A percentile compares a stretch with the other conserved stretches of the same genome.
phyloP scores from a whole-genome alignment of 2,888 invertebrate genomes.

The Girardia tigrina region DNA sequence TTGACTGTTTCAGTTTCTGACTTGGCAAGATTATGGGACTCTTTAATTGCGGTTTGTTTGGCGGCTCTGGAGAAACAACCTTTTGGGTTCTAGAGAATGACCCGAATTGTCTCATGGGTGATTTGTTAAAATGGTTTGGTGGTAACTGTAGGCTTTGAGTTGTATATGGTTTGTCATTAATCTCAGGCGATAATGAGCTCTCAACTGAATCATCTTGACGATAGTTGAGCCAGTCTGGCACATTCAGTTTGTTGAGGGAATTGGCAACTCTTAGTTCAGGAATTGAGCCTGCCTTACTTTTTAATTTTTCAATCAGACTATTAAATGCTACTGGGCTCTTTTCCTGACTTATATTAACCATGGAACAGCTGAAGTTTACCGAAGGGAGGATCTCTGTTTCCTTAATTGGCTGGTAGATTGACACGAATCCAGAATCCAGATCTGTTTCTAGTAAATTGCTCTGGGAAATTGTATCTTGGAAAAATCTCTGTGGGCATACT shows the following conservation, averaged over 20 bases:
- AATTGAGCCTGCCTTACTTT: background rate
- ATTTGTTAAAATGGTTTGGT: background rate
- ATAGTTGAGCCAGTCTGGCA: constrained; percentile 2
- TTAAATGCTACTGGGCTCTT: constrained; percentile 9
- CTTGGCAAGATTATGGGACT: background rate
- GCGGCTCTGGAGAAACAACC: background rate
- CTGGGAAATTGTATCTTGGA: background rate
- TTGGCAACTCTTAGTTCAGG: background rate
- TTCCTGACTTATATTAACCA: background rate
- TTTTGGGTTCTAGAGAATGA: background rate
- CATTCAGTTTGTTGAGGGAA: constrained; percentile 12
- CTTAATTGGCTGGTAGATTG: background rate
- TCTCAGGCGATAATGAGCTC: background rate
- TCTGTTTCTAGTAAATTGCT: constrained; percentile 11
- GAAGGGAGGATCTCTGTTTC: constrained; percentile 4
- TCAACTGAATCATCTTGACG: background rate
- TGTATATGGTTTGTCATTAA: background rate
- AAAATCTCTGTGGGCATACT: background rate
- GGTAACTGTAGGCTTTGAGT: background rate
- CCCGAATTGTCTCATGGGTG: background rate
- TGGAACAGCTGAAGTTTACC: constrained; percentile 8
- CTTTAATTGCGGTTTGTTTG: background rate
- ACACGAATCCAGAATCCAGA: constrained; percentile 19
- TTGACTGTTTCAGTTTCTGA: background rate
- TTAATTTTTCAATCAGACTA: background rate